Evolutionary conservation across 2,797 vertebrate genomes (phyloP).

Genomic region (Trematomus bernacchii): DNA sequence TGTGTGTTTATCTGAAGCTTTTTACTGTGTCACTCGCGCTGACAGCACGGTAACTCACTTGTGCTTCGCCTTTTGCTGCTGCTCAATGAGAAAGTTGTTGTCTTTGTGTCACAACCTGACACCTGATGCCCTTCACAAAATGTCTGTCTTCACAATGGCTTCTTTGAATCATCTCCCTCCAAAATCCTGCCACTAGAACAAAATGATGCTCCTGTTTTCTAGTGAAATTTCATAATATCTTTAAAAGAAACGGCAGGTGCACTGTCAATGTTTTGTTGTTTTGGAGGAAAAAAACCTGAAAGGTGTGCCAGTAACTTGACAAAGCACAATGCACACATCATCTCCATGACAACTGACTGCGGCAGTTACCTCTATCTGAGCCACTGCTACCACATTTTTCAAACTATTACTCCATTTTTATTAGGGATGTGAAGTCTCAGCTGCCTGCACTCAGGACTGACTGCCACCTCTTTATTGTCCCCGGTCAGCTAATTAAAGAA

Average conservation of each 20-base stretch:
- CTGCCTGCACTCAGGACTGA: slow-evolving; percentile 7
- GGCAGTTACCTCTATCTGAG: slow-evolving; percentile 8
- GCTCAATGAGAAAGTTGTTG: slow-evolving; percentile 43
- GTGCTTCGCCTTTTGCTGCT: slow-evolving; percentile 34
- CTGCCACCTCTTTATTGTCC: slow-evolving; percentile 21
- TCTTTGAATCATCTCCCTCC: slow-evolving; percentile 27
- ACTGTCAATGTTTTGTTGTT: slow-evolving; percentile 13
- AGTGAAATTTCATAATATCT: neutral
- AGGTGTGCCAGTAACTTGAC: slow-evolving; percentile 11
- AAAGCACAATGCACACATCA: slow-evolving; percentile 2
- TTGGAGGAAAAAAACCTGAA: slow-evolving; percentile 29
- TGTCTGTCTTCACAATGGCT: slow-evolving; percentile 27
- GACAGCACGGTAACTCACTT: slow-evolving; percentile 43
- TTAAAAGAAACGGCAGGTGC: neutral
- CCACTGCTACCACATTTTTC: neutral
- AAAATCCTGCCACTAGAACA: slow-evolving; percentile 13
- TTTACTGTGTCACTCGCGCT: slow-evolving; percentile 48
- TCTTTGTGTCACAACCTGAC: slow-evolving; percentile 51
- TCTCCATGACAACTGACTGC: slow-evolving; percentile 9
- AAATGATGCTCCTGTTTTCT: slow-evolving; percentile 30
- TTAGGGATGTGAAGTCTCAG: slow-evolving; percentile 11
- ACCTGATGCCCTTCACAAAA: slow-evolving; percentile 48
- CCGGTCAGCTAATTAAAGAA: slow-evolving; percentile 48
- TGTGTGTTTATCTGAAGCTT: slow-evolving; percentile 49
- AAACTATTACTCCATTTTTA: slow-evolving; percentile 9